A percentile compares a stretch with the other conserved stretches of the same genome.
phyloP scores from a whole-genome alignment of 1,140 invertebrate species.

The Helicoverpa armigera region DNA sequence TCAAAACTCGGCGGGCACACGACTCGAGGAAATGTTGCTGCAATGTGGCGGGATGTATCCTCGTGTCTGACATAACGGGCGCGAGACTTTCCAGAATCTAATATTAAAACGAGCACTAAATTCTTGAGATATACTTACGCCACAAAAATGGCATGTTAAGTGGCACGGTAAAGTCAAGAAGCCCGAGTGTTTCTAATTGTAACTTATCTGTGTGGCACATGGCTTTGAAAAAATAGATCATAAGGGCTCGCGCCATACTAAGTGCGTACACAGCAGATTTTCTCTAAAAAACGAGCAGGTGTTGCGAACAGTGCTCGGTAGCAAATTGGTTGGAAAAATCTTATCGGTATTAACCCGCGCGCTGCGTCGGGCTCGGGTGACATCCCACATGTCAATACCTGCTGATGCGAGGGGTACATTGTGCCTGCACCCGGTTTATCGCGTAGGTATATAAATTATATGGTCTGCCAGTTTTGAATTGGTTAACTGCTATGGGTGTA shows the following conservation, averaged over 20 bases:
- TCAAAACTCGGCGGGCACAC: constrained; percentile 76
- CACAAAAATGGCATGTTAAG: constrained; percentile 58
- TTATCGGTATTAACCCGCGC: constrained; percentile 50
- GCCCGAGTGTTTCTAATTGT: constrained; percentile 63
- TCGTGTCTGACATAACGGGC: constrained; percentile 70
- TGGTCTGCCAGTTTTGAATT: neutral
- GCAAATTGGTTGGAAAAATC: constrained; percentile 72
- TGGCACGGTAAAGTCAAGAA: constrained; percentile 35
- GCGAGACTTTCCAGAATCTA: constrained; percentile 59
- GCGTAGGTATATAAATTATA: neutral
- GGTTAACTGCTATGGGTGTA: neutral
- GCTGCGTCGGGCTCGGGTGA: constrained; percentile 57
- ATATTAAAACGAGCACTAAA: constrained; percentile 65
- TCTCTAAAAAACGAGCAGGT: constrained; percentile 71
- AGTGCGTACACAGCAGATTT: constrained; percentile 69
- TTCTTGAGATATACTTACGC: constrained; percentile 44
- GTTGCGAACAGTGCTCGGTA: constrained; percentile 57
- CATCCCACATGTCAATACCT: constrained; percentile 71
- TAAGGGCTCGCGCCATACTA: constrained; percentile 64
- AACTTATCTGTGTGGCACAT: constrained; percentile 71
- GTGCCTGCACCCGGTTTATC: neutral
- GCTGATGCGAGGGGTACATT: constrained; percentile 45
- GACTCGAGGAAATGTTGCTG: constrained; percentile 71
- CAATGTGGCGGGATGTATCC: constrained; percentile 68
- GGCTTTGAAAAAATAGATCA: constrained; percentile 60